These are phyloP conservation scores for Tachycineta bicolor DNA, from an alignment of 2,113 vertebrate genomes.

Conservation along the genomic window DNA sequence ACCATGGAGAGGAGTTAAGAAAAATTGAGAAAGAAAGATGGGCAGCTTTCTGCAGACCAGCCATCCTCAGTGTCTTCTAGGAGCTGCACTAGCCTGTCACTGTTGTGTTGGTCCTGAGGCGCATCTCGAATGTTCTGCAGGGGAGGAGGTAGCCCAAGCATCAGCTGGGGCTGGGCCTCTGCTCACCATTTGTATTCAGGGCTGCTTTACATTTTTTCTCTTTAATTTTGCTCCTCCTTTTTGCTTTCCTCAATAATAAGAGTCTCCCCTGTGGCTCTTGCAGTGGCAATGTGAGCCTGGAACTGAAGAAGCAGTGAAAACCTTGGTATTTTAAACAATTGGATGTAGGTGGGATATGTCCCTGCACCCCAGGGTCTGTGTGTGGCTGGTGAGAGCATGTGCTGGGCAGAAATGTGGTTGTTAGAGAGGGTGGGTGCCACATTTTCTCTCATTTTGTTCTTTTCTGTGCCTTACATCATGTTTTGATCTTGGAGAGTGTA, in stretches of 20 bases:
- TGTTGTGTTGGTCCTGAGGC: neutral
- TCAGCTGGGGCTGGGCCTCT: neutral
- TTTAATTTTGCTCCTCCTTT: neutral
- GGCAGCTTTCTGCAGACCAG: neutral
- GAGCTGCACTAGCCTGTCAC: neutral
- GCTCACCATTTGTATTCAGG: neutral
- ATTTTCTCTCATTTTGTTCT: neutral
- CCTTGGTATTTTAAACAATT: neutral
- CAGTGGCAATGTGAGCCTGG: neutral
- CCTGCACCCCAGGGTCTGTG: neutral
- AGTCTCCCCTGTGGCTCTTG: neutral
- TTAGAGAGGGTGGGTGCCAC: neutral
- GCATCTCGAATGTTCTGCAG: accelerated
- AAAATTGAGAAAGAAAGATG: neutral
- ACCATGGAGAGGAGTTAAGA: neutral
- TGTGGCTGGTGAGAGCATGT: neutral
- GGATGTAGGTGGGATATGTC: neutral
- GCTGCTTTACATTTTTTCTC: neutral
- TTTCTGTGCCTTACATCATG: neutral
- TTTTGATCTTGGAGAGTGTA: neutral
- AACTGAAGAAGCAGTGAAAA: neutral
- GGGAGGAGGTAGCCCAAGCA: neutral
- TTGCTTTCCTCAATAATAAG: neutral
- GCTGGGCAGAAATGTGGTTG: neutral
- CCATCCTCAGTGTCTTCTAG: neutral